Evolutionary conservation across 2,797 vertebrate species (phyloP).

Genomic region (Sus cebifrons): DNA sequence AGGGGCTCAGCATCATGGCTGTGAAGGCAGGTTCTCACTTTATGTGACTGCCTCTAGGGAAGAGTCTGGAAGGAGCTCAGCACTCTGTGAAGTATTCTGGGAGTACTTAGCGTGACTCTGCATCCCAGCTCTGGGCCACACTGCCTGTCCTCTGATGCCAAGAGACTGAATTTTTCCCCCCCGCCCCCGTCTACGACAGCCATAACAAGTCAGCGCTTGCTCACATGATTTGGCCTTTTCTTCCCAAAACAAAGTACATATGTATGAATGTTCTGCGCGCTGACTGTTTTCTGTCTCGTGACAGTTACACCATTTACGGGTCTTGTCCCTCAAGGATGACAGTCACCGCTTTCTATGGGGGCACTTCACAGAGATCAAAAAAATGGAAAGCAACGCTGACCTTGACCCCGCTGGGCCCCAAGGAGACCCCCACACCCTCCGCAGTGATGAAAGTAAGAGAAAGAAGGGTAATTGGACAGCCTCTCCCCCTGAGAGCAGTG

Average conservation of each 20-base stretch:
- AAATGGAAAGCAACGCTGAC: background rate
- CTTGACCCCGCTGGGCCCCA: background rate
- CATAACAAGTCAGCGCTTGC: rapidly evolving
- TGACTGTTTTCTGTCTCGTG: conserved; percentile 6
- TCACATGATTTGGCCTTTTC: background rate
- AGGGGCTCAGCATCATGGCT: background rate
- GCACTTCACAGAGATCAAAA: background rate
- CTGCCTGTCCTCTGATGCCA: background rate
- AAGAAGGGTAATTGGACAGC: background rate
- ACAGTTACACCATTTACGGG: conserved; percentile 38
- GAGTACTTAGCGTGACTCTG: background rate
- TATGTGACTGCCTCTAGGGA: background rate
- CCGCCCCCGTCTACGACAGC: background rate
- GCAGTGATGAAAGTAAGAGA: background rate
- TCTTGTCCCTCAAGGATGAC: background rate
- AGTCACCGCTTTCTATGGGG: background rate
- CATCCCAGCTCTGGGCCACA: background rate
- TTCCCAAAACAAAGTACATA: background rate
- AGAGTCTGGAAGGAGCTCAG: background rate
- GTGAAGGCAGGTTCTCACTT: background rate
- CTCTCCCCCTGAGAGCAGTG: background rate
- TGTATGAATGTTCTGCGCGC: background rate
- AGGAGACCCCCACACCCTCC: background rate
- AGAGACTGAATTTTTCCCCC: background rate
- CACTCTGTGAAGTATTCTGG: background rate